Evolutionary conservation across 2,797 vertebrate genomes (phyloP), one percentile per base, ranked within the genome.

Genomic region (Spheniscus humboldti): DNA sequence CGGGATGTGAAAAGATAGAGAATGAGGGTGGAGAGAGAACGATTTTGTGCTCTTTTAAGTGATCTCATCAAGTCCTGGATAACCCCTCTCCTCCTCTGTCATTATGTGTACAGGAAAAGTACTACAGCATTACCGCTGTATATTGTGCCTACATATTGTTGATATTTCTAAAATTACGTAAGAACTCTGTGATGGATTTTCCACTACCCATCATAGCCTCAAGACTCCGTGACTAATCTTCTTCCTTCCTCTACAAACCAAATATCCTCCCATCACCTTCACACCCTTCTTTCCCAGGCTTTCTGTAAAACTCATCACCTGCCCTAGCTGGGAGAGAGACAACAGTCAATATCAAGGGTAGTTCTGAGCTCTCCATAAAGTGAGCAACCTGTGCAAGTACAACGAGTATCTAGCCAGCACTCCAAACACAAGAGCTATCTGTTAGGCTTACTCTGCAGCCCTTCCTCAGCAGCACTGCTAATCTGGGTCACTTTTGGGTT

Each of bases 321-420:
- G 53, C 35, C 25, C 10, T 23, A 41, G n/a, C 11, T 22, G 15
- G 48, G 16, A 41, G 33, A 64, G 10, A 83, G 7, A 55, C 31
- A 69, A 33, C 11, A 77, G 10, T 16, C n/a, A 52, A 2, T 22
- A 45, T 13, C 22, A 60, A 88, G 28, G 31, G 20, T 28, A 18
- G 13, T 66, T 75, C 41, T 33, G 37, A 56, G 35, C n/a, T 66
- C 63, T 48, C 55, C 62, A 30, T 41, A 33, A 28, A 31, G 28
- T 20, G 3, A 56, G 23, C 25, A 85, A 25, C n/a, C 15, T 24
- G 11, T 13, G 25, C 24, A 56, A 50, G 25, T 6, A 7, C 60
- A 63, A 20, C 0, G 1, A 63, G 13, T 19, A 63, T 5, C 48
- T 30, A 73, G 31, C 8, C 2, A 0, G 37, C 22, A 52, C 50